Evolutionary conservation across 2,797 vertebrate genomes (phyloP), one percentile per base, ranked within the genome.

Genomic region (Neomorphus geoffroyi): DNA sequence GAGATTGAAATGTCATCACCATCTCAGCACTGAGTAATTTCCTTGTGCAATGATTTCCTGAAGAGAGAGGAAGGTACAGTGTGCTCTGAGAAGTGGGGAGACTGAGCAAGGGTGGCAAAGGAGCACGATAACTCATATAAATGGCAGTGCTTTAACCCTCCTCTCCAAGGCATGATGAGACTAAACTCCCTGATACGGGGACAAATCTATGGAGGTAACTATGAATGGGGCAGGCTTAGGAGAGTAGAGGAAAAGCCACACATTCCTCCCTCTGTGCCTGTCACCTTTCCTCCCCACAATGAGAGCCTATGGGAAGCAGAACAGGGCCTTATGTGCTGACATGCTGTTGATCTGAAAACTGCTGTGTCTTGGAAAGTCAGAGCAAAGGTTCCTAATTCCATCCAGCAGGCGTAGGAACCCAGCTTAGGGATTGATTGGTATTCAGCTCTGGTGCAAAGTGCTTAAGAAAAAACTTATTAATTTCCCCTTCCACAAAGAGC

Each of bases 401-500:
- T 97, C 90, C 65, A 22, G 14, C 93, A 7, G 62, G 6, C 11
- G 0, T 60, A 85, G 72, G 35, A 78, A 67, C 65, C 3, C 67
- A 27, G 80, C 74, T 78, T 48, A 24, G 5, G 45, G 71, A 69
- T 83, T 96, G 79, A 97, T 98, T 96, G 72, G 94, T 91, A 97
- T 97, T 97, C 97, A 56, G 82, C 16, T 54, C 23, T 81, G 24
- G 91, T 91, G 83, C 74, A 65, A 83, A 96, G 91, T 89, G 94
- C 97, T 98, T 97, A 97, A 97, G 96, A 96, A 96, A 95, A 98
- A 97, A 96, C 96, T 93, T 97, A 98, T 94, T 98, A 98, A 98
- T 98, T 98, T 97, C 94, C 96, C 71, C 86, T 95, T 97, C 94
- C 80, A 96, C 96, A 96, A 97, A 97, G 97, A 97, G 96, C 79